Evolutionary conservation across 1,140 invertebrate species (phyloP).

Genomic region (Drosophila lacertosa): DNA sequence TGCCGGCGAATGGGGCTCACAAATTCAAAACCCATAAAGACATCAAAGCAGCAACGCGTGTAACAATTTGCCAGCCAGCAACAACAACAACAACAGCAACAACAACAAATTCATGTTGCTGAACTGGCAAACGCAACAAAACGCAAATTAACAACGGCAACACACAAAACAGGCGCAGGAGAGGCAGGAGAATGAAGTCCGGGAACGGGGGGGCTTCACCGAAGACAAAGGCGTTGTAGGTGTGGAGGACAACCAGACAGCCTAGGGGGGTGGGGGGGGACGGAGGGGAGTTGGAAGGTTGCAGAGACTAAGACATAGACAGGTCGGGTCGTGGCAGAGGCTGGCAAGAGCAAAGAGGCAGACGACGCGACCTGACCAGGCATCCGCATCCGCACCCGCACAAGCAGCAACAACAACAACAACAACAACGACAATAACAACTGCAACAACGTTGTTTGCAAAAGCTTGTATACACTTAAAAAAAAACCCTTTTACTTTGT

Average conservation of each 20-base stretch:
- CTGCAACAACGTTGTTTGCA: constrained; percentile 10
- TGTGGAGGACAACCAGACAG: background rate
- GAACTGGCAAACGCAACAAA: constrained; percentile 72
- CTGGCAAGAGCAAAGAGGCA: constrained; percentile 12
- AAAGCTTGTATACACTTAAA: constrained; percentile 19
- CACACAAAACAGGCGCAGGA: constrained; percentile 33
- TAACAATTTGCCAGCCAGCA: constrained; percentile 79
- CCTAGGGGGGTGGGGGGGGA: too few species aligned
- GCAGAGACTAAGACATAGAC: background rate
- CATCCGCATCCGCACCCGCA: constrained; percentile 40
- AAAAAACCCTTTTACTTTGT: too few species aligned
- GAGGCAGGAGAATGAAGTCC: background rate
- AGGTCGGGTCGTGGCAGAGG: constrained; percentile 31
- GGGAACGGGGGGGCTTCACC: too few species aligned
- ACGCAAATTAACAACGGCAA: constrained; percentile 77
- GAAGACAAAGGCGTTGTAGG: constrained; percentile 36
- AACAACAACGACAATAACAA: constrained; percentile 22
- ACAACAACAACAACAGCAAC: constrained; percentile 37
- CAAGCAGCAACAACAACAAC: constrained; percentile 31
- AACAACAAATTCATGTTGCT: constrained; percentile 31
- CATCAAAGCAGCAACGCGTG: constrained; percentile 82
- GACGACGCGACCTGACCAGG: constrained; percentile 28
- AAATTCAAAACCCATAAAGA: constrained; percentile 82
- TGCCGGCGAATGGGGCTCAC: constrained; percentile 66
- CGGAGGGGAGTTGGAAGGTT: background rate